phyloP scores from a whole-genome alignment of 2,113 vertebrate species.

The Apteryx mantelli region DNA sequence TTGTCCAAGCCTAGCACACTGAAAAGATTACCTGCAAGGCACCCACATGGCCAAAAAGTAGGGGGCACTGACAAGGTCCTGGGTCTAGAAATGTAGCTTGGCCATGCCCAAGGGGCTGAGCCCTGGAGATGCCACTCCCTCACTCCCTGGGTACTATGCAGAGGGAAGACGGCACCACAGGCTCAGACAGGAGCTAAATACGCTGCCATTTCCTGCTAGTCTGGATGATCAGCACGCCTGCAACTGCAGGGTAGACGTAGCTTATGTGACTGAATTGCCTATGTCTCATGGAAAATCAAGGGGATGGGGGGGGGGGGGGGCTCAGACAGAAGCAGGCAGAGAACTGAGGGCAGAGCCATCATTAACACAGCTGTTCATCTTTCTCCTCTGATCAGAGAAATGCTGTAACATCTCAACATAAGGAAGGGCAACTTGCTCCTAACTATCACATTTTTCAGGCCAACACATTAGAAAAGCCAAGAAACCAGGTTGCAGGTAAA shows the following conservation, averaged over 20 bases:
- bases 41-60: background rate
- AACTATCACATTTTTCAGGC: background rate
- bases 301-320: rapidly evolving
- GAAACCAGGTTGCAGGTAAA: background rate
- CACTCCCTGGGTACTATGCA: background rate
- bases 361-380: too few species aligned
- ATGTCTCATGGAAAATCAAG: background rate
- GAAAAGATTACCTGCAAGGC: background rate
- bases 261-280: background rate
- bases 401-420: too few species aligned
- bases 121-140: background rate
- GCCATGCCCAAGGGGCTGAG: too few species aligned
- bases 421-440: too few species aligned
- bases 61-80: background rate
- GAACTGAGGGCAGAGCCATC: background rate
- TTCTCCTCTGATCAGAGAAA: too few species aligned
- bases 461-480: background rate
- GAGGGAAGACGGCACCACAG: background rate
- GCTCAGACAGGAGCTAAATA: rapidly evolving
- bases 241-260: background rate
- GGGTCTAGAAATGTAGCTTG: background rate
- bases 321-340: background rate
- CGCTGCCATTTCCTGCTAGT: background rate
- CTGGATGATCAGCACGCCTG: background rate
- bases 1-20: background rate